Conservation (phyloP, 2,797 vertebrate genomes). For the Gorsachius magnificus region DNA sequence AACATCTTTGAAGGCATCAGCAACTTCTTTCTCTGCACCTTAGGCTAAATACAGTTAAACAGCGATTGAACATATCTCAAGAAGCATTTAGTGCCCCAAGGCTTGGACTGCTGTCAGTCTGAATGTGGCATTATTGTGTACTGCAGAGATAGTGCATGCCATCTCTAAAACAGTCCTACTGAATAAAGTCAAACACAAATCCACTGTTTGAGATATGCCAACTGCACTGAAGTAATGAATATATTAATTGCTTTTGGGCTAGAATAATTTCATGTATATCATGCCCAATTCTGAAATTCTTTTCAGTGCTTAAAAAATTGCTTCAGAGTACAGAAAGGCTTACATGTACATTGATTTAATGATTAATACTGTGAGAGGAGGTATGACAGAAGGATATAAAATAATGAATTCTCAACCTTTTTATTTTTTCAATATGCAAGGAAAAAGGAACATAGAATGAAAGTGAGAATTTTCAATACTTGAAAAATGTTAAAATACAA, state of each 20-base stretch:
- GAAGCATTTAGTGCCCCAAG: conserved; percentile 73
- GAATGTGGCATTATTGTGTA: conserved; percentile 71
- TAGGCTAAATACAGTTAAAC: conserved; percentile 75
- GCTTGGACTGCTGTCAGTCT: conserved; percentile 75
- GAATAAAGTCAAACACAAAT: conserved; percentile 76
- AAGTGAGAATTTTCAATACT: not conserved
- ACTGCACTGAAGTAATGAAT: conserved; percentile 50
- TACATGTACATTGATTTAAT: not conserved
- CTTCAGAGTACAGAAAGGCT: not conserved
- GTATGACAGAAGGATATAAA: not conserved
- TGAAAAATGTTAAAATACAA: not conserved
- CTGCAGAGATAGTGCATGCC: conserved; percentile 52
- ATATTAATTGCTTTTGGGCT: conserved; percentile 66
- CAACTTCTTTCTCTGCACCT: conserved; percentile 68
- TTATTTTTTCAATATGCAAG: not conserved
- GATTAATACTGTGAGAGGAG: not conserved
- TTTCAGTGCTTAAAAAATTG: not conserved
- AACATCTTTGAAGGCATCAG: conserved; percentile 76
- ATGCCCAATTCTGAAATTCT: not conserved
- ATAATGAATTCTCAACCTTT: not conserved
- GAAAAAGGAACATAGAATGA: not conserved
- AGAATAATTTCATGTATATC: conserved; percentile 46
- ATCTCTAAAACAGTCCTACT: conserved; percentile 64
- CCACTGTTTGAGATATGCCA: conserved; percentile 60
- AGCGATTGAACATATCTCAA: conserved; percentile 76